Evolutionary conservation across 2,888 invertebrate genomes (phyloP), one percentile per base, ranked within the genome.

Genomic region (Beris chalybata): DNA sequence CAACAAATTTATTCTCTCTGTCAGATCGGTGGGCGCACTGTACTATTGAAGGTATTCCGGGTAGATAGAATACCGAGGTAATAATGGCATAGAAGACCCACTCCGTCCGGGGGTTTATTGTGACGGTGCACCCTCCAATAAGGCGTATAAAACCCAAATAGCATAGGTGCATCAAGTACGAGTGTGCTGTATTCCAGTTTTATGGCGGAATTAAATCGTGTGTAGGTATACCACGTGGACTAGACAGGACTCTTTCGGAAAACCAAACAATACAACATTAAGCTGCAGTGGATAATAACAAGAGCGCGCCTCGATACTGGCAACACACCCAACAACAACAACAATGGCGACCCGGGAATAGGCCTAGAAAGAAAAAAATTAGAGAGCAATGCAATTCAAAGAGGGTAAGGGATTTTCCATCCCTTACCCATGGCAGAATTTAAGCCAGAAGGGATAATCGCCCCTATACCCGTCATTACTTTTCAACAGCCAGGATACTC

Each of bases 391-490:
- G 61, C 61, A 61, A 61, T 61, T 52, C 52, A 38, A 22, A 50
- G 15, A 29, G 13, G 38, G 47, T 32, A 38, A 61, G 50, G 52
- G 50, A 5, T 5, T 9, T 38, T 9, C 38, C 38, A 38, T 38
- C 9, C 22, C 22, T 38, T 38, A 38, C 22, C 22, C 22, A 22
- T 22, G 22, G 22, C 22, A 22, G 22, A 22, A 22, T 43, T 32
- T 31, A 38, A 61, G 50, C 52, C 52, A 22, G 50, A 61, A 61
- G 30, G 61, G 61, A 61, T 61, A 61, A 61, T 61, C 61, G 50
- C 61, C 61, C 61, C 29, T 50, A 61, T 52, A 61, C 61, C 61
- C 48, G 31, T 61, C 61, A 61, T 61, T 61, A 61, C 61, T 61
- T 52, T 61, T 52, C 38, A 38, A 9, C 38, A 38, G 5, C 9